Conservation (phyloP, 23 tunicate genomes). For the Clavelina lepadiformis region DNA sequence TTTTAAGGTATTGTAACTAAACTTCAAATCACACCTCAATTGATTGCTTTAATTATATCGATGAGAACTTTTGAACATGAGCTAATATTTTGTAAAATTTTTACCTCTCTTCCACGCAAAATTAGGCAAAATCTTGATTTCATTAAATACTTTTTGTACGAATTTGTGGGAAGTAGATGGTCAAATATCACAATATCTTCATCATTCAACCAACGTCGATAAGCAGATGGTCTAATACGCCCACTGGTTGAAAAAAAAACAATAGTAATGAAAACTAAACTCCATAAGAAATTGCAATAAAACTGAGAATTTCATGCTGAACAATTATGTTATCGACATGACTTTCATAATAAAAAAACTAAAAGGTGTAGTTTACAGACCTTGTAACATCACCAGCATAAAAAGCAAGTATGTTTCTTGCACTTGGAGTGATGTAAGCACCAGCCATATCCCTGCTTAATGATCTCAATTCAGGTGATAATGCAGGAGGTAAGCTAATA, state of each 20-base stretch:
- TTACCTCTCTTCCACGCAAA: slow-evolving; percentile 69
- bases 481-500: slow-evolving; percentile 64
- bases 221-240: slow-evolving; percentile 58
- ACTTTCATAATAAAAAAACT: too few species aligned
- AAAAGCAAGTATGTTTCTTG: slow-evolving; percentile 55
- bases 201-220: slow-evolving; percentile 39
- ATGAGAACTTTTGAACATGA: too few species aligned
- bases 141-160: slow-evolving; percentile 41
- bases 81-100: too few species aligned
- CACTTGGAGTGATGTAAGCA: slow-evolving; percentile 6
- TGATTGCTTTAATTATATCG: too few species aligned
- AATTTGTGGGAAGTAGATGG: slow-evolving; percentile 10
- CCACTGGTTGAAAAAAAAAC: slow-evolving; percentile 34
- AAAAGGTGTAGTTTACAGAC: too few species aligned
- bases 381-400: slow-evolving; percentile 75
- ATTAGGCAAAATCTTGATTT: slow-evolving; percentile 74
- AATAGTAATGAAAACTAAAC: not conserved
- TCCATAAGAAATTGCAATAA: not conserved
- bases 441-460: slow-evolving; percentile 28
- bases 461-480: slow-evolving; percentile 4
- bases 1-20: too few species aligned
- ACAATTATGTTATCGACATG: too few species aligned
- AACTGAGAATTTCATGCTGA: too few species aligned
- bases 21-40: too few species aligned
- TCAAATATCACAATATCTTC: slow-evolving; percentile 39